phyloP scores from a whole-genome alignment of 2,888 invertebrate genomes.

The Nemapogon koenigi region DNA sequence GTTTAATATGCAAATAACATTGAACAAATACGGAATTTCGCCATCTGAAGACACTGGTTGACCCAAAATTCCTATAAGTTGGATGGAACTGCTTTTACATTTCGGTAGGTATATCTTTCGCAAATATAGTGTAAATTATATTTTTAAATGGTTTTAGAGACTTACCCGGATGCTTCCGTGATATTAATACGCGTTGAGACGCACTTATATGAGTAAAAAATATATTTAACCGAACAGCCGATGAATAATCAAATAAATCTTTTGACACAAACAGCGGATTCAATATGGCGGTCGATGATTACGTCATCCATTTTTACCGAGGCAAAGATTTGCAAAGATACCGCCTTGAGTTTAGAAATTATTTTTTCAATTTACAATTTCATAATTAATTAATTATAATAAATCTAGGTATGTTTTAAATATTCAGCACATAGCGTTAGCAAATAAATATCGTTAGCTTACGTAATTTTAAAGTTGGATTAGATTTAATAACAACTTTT shows the following conservation, averaged over 20 bases:
- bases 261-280: constrained; percentile 38
- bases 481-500: too few species aligned
- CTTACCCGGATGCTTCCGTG: constrained; percentile 62
- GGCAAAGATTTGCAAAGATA: too few species aligned
- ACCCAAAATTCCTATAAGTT: constrained; percentile 34
- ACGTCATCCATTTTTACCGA: constrained; percentile 49
- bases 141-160: too few species aligned
- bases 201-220: constrained; percentile 33
- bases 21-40: constrained; percentile 28
- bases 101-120: background rate
- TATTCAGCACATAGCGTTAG: too few species aligned
- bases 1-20: constrained; percentile 30
- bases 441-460: too few species aligned
- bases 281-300: constrained; percentile 34
- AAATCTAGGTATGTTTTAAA: too few species aligned
- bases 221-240: constrained; percentile 36
- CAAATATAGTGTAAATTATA: too few species aligned
- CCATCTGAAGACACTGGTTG: constrained; percentile 40
- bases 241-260: constrained; percentile 28
- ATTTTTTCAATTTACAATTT: too few species aligned
- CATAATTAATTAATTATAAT: too few species aligned
- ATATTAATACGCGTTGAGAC: constrained; percentile 34
- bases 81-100: background rate
- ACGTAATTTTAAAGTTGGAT: too few species aligned
- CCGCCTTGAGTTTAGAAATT: too few species aligned